These are phyloP conservation scores for Gerris buenoi DNA, from an alignment of 1,140 invertebrate genomes.

Conservation along the genomic window DNA sequence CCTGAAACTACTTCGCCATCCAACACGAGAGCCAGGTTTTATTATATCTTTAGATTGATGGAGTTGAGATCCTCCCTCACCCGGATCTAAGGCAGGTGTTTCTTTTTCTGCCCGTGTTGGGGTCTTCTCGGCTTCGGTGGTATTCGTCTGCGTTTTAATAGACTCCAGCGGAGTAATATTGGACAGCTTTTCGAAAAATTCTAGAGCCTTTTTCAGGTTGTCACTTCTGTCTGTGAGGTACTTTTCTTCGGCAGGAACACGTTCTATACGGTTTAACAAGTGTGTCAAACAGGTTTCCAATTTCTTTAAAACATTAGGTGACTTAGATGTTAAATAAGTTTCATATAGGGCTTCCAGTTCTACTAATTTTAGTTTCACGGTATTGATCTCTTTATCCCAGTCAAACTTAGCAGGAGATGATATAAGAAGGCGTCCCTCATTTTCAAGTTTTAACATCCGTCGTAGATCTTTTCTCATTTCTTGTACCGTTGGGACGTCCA, in stretches of 20 bases:
- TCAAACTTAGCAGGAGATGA: not conserved
- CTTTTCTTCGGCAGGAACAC: not conserved
- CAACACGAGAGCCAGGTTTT: not conserved
- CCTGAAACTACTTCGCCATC: conserved; percentile 3
- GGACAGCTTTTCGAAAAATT: not conserved
- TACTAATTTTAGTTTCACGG: not conserved
- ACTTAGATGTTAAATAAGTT: not conserved
- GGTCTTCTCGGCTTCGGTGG: not conserved
- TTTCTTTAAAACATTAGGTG: not conserved
- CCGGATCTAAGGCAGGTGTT: not conserved
- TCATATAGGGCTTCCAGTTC: not conserved
- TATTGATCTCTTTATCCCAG: not conserved
- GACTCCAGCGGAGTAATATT: not conserved
- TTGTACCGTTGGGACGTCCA: not conserved
- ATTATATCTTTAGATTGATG: too few species aligned
- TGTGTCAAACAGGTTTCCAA: not conserved
- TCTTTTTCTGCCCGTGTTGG: not conserved
- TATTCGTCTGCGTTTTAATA: not conserved
- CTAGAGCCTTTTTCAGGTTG: not conserved
- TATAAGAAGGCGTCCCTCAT: not conserved
- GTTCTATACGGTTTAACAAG: not conserved
- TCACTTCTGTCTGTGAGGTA: not conserved
- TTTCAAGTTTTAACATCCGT: not conserved
- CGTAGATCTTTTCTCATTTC: not conserved
- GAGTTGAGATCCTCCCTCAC: not conserved